A percentile compares a stretch with the other conserved stretches of the same genome.
These are phyloP conservation scores for Drosophila simulans DNA, from an alignment of 1,140 invertebrate species.

Conservation along the genomic window DNA sequence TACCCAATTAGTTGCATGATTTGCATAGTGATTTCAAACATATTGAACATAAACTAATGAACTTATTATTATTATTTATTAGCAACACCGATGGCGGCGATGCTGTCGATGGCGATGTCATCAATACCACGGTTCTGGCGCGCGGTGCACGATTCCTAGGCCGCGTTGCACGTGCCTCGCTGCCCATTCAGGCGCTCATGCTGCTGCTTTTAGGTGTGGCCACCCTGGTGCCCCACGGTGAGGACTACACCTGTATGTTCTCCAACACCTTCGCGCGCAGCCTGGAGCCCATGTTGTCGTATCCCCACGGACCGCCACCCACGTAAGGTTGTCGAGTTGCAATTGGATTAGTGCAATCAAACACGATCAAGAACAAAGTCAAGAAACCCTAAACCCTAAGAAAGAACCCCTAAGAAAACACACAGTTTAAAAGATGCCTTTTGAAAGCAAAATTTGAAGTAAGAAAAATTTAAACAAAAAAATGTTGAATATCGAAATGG, in stretches of 20 bases:
- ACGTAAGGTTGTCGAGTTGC: slow-evolving; percentile 86
- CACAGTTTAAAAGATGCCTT: slow-evolving; percentile 58
- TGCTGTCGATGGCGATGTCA: slow-evolving; percentile 86
- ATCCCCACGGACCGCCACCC: slow-evolving; percentile 95
- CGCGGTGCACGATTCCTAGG: slow-evolving; percentile 93
- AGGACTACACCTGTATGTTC: slow-evolving; percentile 93
- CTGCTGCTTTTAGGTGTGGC: slow-evolving; percentile 94
- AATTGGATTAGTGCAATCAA: slow-evolving; percentile 63
- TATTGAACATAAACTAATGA: not conserved
- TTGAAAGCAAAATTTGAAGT: slow-evolving; percentile 64
- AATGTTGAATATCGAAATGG: slow-evolving; percentile 12
- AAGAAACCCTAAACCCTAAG: not conserved
- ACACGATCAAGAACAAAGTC: slow-evolving; percentile 1
- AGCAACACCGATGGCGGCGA: slow-evolving; percentile 85
- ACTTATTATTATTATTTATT: not conserved
- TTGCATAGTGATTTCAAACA: not conserved
- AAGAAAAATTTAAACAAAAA: slow-evolving; percentile 24
- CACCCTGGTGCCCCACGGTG: slow-evolving; percentile 92
- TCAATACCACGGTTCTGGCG: slow-evolving; percentile 88
- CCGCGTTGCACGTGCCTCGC: slow-evolving; percentile 93
- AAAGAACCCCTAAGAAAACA: not conserved
- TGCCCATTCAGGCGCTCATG: slow-evolving; percentile 96
- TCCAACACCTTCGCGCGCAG: slow-evolving; percentile 92
- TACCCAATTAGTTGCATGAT: slow-evolving; percentile 33
- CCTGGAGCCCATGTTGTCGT: slow-evolving; percentile 93